Conservation (phyloP, 2,113 vertebrate species). For the Albula goreensis region DNA sequence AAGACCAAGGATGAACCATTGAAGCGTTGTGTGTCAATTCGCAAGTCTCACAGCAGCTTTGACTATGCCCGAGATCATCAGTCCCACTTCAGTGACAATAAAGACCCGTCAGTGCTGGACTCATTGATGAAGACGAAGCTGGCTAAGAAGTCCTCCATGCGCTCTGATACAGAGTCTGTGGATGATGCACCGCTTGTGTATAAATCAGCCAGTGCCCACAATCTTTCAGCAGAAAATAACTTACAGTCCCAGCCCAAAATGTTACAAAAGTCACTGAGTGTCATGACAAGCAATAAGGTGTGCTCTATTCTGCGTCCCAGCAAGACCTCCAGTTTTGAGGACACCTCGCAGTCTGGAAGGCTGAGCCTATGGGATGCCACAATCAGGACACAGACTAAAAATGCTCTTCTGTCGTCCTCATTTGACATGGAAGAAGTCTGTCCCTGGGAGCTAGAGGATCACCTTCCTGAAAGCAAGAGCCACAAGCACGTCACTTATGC, state of each 20-base stretch:
- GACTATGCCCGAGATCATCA: constrained; percentile 50
- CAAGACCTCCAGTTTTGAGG: constrained; percentile 51
- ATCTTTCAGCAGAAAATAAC: constrained; percentile 73
- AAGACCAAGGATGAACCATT: constrained; percentile 61
- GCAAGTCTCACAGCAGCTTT: constrained; percentile 73
- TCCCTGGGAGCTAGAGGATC: constrained; percentile 62
- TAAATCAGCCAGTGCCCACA: constrained; percentile 88
- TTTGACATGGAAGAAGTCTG: constrained; percentile 59
- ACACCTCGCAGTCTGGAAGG: constrained; percentile 48
- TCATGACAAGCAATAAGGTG: constrained; percentile 50
- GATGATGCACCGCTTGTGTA: constrained; percentile 73
- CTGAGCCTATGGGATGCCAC: constrained; percentile 44
- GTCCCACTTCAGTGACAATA: constrained; percentile 33
- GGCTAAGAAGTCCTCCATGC: constrained; percentile 46
- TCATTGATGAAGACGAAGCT: constrained; percentile 55
- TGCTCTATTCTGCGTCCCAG: constrained; percentile 62
- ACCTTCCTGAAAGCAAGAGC: constrained; percentile 46
- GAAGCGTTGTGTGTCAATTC: constrained; percentile 53
- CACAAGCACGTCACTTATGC: constrained; percentile 76
- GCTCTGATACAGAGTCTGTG: constrained; percentile 71
- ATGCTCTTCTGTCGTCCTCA: constrained; percentile 57
- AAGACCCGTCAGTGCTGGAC: constrained; percentile 60
- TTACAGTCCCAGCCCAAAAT: constrained; percentile 63
- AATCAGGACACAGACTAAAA: constrained; percentile 60
- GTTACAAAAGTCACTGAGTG: constrained; percentile 80